Base-by-base conservation (phyloP, 2,888 invertebrate species). In the Willowsia nigromaculata region DNA sequence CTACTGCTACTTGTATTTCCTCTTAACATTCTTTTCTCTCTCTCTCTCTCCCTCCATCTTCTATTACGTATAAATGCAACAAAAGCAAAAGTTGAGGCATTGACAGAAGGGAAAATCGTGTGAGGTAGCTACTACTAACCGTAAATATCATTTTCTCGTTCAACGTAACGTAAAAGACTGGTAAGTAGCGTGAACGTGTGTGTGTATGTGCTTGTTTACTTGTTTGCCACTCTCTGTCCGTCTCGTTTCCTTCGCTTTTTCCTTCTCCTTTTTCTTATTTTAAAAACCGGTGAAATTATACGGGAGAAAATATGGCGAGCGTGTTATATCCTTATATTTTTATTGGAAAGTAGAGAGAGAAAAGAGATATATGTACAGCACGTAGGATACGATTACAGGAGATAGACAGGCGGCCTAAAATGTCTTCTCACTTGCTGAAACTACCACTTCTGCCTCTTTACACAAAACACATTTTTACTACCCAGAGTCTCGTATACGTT, bases 381-480 rank as follows among this genome's bases (percentile, higher is more conserved):
- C n/a, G 56, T 37, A 59, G 56, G 80, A 80, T 80, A 59, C 56
- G 80, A 80, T 80, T 80, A 59, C 80, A 59, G 25, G 22, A 56
- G 80, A 56, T 80, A 40, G 78, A 78, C 76, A 76, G 33, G 76
- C 76, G 50, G 50, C 50, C 50, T 30, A 78, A 76, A 78, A 50
- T 78, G 78, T 11, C 71, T 74, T 25, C 15, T 74, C 47, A 25
- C 25, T 33, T n/a, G 7, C 43, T 27, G 22, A 56, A 80, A 40
- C 56, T 80, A 59, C 80, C 18, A 59, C 30, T 53, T 30, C 18
- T 50, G 50, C 22, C 25, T 74, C 50, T 47, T 80, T 80, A 53
- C 50, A 18, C 9, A 50, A 13, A 50, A 13, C 78, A 53, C 15
- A 76, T 40, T 71, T 71, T 71, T 71, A 50, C 27, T n/a, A 76